A percentile compares a stretch with the other conserved stretches of the same genome.
These are phyloP conservation scores for Stictocephala bisonia DNA, from an alignment of 2,888 invertebrate genomes.

Conservation along the genomic window DNA sequence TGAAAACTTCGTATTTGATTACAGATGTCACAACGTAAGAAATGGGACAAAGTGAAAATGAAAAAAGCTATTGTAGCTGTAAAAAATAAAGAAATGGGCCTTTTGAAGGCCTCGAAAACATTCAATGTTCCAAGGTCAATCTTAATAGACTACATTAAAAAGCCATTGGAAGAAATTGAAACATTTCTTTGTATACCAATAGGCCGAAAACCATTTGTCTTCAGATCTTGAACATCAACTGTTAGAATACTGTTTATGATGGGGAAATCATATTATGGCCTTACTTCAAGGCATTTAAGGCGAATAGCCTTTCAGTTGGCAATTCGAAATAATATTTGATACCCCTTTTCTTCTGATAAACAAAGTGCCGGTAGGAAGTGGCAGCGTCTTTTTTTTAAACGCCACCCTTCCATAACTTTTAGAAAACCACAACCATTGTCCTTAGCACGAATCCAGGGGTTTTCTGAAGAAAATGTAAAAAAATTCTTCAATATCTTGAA, in stretches of 20 bases:
- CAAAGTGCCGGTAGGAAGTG: not conserved
- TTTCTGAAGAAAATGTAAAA: not conserved
- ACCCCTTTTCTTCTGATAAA: too few species aligned
- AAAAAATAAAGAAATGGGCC: not conserved
- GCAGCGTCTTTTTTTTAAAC: too few species aligned
- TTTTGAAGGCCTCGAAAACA: not conserved
- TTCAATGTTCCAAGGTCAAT: not conserved
- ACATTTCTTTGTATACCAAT: not conserved
- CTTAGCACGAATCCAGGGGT: too few species aligned
- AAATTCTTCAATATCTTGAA: not conserved
- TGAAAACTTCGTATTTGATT: not conserved
- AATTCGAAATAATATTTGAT: not conserved
- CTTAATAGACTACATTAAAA: conserved; percentile 2
- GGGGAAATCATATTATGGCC: not conserved
- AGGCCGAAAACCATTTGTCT: not conserved
- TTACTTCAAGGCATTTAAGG: not conserved
- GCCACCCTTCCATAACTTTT: not conserved
- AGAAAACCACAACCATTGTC: too few species aligned
- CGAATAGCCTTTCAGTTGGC: not conserved
- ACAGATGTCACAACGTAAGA: too few species aligned
- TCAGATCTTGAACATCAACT: not conserved
- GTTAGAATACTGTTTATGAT: not conserved
- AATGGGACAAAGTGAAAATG: too few species aligned
- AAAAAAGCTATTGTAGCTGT: not conserved
- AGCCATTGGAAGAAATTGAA: not conserved